These are phyloP conservation scores for Gallinago undulata DNA, from an alignment of 2,113 vertebrate species.

Conservation along the genomic window DNA sequence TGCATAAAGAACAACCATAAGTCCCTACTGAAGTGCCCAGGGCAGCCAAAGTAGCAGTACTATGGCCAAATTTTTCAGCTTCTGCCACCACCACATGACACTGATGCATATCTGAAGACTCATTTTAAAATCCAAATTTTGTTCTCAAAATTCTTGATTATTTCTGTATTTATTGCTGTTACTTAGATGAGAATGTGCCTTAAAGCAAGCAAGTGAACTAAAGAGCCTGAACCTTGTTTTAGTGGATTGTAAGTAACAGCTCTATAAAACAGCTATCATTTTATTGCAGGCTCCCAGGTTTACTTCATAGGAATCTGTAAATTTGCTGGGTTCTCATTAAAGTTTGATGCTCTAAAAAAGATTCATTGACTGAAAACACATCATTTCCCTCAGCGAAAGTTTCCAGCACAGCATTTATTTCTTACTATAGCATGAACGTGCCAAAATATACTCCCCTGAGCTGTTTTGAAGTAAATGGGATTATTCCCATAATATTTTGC, in stretches of 20 bases:
- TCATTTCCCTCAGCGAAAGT: background rate
- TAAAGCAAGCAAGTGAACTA: background rate
- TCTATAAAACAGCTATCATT: background rate
- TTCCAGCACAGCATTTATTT: constrained; percentile 1
- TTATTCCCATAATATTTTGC: background rate
- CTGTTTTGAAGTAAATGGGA: background rate
- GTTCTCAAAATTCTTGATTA: background rate
- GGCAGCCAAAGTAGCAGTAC: background rate
- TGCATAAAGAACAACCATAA: background rate
- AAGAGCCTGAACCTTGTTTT: background rate
- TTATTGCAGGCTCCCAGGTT: background rate
- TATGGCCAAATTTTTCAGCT: background rate
- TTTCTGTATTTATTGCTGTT: background rate
- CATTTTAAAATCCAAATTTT: background rate
- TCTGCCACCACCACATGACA: background rate
- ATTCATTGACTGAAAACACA: background rate
- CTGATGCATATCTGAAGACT: background rate
- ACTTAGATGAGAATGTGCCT: background rate
- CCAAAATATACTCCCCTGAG: background rate
- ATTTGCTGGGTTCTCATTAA: background rate
- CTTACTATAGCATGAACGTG: background rate
- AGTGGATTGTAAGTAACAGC: background rate
- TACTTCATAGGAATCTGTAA: background rate
- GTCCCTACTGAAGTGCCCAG: background rate
- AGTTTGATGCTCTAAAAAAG: constrained; percentile 3